Conservation (phyloP, 2,113 vertebrate species). For the Nothoprocta pentlandii region DNA sequence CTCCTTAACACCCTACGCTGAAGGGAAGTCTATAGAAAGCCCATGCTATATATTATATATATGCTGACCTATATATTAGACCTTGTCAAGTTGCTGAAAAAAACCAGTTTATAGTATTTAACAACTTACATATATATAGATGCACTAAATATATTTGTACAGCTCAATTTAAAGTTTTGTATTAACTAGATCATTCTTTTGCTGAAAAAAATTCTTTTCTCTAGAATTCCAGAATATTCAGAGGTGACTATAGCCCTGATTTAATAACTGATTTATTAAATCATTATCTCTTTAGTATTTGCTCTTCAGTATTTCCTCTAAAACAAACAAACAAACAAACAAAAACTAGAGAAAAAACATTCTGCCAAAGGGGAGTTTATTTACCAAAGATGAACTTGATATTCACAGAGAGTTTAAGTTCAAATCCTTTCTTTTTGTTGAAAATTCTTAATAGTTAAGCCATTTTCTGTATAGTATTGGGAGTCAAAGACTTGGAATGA, state of each 20-base stretch:
- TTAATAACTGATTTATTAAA: neutral
- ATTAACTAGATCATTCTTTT: neutral
- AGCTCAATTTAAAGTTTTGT: neutral
- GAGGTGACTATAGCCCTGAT: fast-evolving
- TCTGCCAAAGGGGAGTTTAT: neutral
- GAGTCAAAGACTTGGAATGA: neutral
- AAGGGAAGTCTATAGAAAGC: neutral
- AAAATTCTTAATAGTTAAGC: neutral
- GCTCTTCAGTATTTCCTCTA: no score
- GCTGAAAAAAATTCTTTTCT: neutral
- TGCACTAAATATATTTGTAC: neutral
- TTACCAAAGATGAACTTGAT: neutral
- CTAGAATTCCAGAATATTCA: neutral
- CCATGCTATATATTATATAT: neutral
- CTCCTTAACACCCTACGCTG: neutral
- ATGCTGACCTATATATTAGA: neutral
- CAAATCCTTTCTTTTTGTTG: neutral
- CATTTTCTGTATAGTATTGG: neutral
- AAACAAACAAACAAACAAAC: no score
- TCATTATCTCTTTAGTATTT: neutral
- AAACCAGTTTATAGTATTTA: neutral
- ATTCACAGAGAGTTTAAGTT: neutral
- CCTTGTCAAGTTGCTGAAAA: neutral
- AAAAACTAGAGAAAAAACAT: no score
- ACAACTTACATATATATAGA: neutral